Evolutionary conservation across 2,113 vertebrate genomes (phyloP), one percentile per base, ranked within the genome.

Genomic region (Ia io): DNA sequence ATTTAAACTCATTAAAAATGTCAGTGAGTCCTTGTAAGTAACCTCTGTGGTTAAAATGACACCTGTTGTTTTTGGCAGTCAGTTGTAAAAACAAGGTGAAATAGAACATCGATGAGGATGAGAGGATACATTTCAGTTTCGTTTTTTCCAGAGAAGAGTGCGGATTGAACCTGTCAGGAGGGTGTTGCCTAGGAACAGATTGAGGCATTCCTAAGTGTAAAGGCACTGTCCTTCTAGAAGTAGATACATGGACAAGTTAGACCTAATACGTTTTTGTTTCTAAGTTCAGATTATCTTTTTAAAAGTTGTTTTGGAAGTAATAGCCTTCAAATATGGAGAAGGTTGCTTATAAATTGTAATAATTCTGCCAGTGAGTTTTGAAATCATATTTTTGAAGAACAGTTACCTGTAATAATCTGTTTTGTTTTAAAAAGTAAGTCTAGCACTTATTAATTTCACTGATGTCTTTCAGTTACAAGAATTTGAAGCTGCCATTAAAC

Each of bases 401-500:
- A 92, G 42, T 83, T 94, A 67, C n/a, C 9, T 83, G 5, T 71
- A 61, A 56, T 74, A 77, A 44, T 63, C 37, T n/a, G 18, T 76
- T 92, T 74, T 79, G 59, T 42, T 74, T 17, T 13, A 35, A 67
- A 40, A 90, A 86, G n/a, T 61, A 83, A 92, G 9, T 49, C 18
- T 84, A 59, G 23, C 47, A 65, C 42, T 84, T 91, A 32, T n/a
- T 67, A 30, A 88, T 87, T 91, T 90, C 71, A 32, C 10, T 84
- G 22, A 3, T 53, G 95, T 97, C 82, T 16, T 93, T 4, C 94
- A 99, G 99, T 98, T 99, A 93, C 99, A 99, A 96, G 99, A 99
- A 97, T 99, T 99, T 98, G 99, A 99, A 98, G 99, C 99, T 61
- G 99, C 99, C 30, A 98, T 99, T 96, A 99, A 99, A 91, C 99